Evolutionary conservation across 2,113 vertebrate genomes (phyloP).

Genomic region (Apodemus sylvaticus): DNA sequence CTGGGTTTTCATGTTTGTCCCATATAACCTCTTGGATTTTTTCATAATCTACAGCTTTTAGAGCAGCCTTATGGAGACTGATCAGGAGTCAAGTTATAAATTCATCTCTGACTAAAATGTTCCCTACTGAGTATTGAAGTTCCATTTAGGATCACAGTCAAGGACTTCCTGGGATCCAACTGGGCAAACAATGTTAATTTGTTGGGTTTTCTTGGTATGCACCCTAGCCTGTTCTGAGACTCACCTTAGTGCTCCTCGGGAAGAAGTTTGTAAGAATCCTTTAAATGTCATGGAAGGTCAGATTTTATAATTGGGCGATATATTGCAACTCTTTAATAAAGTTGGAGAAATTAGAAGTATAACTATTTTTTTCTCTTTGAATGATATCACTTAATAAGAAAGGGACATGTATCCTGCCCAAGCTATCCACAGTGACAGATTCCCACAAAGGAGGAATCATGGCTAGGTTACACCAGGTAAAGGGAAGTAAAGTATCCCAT

Average conservation of each 20-base stretch:
- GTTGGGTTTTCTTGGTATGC: not conserved
- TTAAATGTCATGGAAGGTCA: not conserved
- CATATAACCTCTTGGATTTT: not conserved
- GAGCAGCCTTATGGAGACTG: not conserved
- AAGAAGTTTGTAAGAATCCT: not conserved
- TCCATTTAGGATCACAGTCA: not conserved
- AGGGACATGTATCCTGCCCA: not conserved
- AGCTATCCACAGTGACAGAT: not conserved
- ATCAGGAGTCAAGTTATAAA: not conserved
- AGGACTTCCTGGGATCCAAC: not conserved
- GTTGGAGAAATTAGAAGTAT: not conserved
- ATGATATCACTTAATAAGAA: not conserved
- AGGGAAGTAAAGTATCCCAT: not conserved
- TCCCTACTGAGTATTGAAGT: not conserved
- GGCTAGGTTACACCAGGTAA: not conserved
- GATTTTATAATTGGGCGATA: not conserved
- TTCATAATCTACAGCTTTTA: not conserved
- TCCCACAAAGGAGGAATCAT: not conserved
- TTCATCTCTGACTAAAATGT: not conserved
- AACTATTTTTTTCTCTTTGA: not conserved
- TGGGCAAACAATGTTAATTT: not conserved
- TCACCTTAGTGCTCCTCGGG: not conserved
- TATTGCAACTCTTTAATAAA: not conserved
- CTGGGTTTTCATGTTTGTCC: not conserved
- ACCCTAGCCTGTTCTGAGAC: not conserved